Percentiles rank a stretch among this genome's conserved stretches.
Conservation (phyloP, 2,888 invertebrate species). For the Nyleta sp. region DNA sequence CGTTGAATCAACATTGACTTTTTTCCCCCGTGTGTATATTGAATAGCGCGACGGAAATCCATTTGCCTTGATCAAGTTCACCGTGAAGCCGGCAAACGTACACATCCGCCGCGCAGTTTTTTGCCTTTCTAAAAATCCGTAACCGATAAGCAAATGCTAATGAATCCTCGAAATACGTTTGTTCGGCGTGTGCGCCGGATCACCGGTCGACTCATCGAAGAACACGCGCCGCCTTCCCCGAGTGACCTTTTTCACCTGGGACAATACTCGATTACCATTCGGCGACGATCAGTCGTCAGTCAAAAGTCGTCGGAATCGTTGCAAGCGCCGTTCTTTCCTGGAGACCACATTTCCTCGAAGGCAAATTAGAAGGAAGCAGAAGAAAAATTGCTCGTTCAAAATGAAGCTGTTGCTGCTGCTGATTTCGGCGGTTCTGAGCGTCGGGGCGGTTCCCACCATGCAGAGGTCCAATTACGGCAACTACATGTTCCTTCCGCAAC, state of each 20-base stretch:
- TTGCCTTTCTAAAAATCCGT: conserved; percentile 66
- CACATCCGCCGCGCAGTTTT: background rate
- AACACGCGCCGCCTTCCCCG: conserved; percentile 10
- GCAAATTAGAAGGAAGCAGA: too few relatives aligned
- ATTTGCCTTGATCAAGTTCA: conserved; percentile 1
- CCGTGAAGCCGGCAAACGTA: background rate
- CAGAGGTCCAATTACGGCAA: conserved; percentile 6
- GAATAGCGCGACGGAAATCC: background rate
- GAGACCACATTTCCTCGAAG: background rate
- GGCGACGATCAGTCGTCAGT: conserved; percentile 21
- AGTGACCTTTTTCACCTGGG: conserved; percentile 45
- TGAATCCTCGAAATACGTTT: conserved; percentile 27
- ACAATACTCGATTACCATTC: conserved; percentile 33
- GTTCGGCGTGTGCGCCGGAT: background rate
- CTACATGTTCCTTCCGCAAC: background rate
- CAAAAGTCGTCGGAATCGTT: conserved; percentile 18
- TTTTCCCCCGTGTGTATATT: too few relatives aligned
- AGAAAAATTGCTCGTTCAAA: too few relatives aligned
- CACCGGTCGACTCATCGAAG: background rate
- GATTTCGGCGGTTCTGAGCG: background rate
- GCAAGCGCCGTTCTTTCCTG: conserved; percentile 1
- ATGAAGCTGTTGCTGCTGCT: conserved; percentile 19
- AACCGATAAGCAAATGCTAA: conserved; percentile 20
- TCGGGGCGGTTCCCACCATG: background rate
- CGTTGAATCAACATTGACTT: too few relatives aligned